Conservation (phyloP, 2,113 vertebrate species). For the Hepsetus odoe region DNA sequence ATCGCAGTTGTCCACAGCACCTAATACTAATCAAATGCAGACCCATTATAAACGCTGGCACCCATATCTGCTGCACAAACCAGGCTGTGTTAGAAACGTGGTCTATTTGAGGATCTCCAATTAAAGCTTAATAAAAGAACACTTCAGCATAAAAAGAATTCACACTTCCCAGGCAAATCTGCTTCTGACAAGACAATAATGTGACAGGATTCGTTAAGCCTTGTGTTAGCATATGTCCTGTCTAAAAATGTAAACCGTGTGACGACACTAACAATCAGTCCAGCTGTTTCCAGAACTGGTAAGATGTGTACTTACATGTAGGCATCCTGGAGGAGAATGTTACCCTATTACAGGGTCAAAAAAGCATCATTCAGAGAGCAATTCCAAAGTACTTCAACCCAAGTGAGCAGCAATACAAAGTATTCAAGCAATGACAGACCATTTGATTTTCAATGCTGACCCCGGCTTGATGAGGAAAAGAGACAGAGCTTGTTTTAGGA, state of each 20-base stretch:
- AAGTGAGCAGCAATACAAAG: not conserved
- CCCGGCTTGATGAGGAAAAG: slow-evolving; percentile 13
- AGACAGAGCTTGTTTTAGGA: slow-evolving; percentile 29
- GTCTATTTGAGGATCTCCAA: not conserved
- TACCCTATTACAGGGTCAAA: slow-evolving; percentile 25
- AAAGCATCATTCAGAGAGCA: not conserved
- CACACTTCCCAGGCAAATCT: not conserved
- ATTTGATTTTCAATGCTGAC: slow-evolving; percentile 4
- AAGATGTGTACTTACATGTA: slow-evolving; percentile 45
- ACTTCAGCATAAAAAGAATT: not conserved
- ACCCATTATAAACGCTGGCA: slow-evolving; percentile 15
- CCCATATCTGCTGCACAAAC: not conserved
- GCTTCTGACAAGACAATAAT: not conserved
- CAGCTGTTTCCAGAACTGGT: not conserved
- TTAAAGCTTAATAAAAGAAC: not conserved
- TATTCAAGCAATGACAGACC: not conserved
- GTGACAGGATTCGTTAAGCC: not conserved
- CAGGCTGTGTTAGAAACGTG: not conserved
- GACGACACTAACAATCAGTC: not conserved
- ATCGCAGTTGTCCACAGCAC: slow-evolving; percentile 15
- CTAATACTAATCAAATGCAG: not conserved
- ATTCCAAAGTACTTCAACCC: slow-evolving; percentile 11
- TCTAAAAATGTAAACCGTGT: not conserved
- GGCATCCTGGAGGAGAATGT: not conserved
- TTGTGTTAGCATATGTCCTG: not conserved